Base-by-base conservation (phyloP, 2,888 invertebrate species). In the Thera britannica region DNA sequence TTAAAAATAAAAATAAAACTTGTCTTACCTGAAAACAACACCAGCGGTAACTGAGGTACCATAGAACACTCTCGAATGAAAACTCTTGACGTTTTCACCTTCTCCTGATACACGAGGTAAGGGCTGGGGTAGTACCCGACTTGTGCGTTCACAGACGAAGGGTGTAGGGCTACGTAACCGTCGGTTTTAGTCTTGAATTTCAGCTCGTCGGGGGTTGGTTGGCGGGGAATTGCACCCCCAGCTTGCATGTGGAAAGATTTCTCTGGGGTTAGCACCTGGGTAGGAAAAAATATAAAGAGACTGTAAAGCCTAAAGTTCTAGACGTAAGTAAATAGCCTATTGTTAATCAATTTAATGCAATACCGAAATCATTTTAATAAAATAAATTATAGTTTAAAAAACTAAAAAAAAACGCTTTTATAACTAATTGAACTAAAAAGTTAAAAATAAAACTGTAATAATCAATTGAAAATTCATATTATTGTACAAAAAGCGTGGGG, bases 1-100 rank as follows among this genome's bases (percentile, higher is more conserved):
- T 23, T 23, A 23, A 23, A 23, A 23, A 23, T 23, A 23, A 23
- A 23, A 23, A 23, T 23, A 23, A 23, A 23, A 23, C 23, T 23
- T 23, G 0, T 23, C 23, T 78, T 52, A 94, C 94, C 94, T 56
- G 94, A 95, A 80, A 96, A 96, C 58, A 97, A 81, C 2, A 97
- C 95, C 48, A 97, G 85, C 0, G 97, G 95, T 68, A 97, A 83
- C 72, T 96, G 94, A 0, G 97, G 96, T 52, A 97, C 95, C 96
- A 97, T 96, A 0, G 97, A 96, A 75, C 97, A 96, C 80, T 97
- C 97, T 52, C 97, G 93, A 35, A 97, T 96, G 80, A 96, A 97
- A 46, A 97, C 96, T 77, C 95, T 94, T 2, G 96, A 96, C 0
- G 97, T 97, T 83, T 96, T 96, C 34, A 97, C 95, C 85, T 97